Evolutionary conservation across 2,888 invertebrate species (phyloP).

Genomic region (Eugnorisma glareosa): DNA sequence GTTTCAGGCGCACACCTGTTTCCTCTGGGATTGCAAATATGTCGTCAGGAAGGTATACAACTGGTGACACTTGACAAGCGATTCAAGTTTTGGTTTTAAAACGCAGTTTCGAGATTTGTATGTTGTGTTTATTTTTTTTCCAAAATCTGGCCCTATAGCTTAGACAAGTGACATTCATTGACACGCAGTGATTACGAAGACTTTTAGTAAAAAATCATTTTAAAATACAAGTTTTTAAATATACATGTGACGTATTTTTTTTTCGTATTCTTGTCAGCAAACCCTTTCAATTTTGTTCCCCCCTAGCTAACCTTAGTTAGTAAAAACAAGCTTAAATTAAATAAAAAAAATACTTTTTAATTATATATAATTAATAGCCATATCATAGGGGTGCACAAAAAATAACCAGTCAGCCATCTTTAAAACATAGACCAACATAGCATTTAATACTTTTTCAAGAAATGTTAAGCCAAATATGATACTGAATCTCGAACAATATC

Average conservation of each 20-base stretch:
- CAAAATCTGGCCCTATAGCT: not conserved
- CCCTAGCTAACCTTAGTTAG: too few species aligned
- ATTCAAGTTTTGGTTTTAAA: slow-evolving; percentile 19
- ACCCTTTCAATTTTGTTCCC: too few species aligned
- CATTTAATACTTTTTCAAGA: not conserved
- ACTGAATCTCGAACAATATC: not conserved
- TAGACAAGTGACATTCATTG: not conserved
- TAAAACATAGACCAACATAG: not conserved
- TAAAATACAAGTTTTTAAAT: not conserved
- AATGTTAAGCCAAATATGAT: not conserved
- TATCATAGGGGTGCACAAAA: not conserved
- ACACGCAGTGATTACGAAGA: not conserved
- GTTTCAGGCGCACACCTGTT: slow-evolving; percentile 63
- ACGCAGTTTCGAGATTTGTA: slow-evolving; percentile 8
- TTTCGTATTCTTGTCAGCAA: not conserved
- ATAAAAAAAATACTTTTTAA: too few species aligned
- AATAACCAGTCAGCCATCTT: not conserved
- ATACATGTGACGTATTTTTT: not conserved
- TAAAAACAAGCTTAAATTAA: too few species aligned
- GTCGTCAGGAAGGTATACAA: slow-evolving; percentile 39
- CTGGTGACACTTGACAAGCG: slow-evolving; percentile 47
- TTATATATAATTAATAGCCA: not conserved
- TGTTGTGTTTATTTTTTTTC: not conserved
- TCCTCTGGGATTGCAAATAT: slow-evolving; percentile 63
- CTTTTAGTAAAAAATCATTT: not conserved